Evolutionary conservation across 2,888 invertebrate species (phyloP).

Genomic region (Nebria salina): DNA sequence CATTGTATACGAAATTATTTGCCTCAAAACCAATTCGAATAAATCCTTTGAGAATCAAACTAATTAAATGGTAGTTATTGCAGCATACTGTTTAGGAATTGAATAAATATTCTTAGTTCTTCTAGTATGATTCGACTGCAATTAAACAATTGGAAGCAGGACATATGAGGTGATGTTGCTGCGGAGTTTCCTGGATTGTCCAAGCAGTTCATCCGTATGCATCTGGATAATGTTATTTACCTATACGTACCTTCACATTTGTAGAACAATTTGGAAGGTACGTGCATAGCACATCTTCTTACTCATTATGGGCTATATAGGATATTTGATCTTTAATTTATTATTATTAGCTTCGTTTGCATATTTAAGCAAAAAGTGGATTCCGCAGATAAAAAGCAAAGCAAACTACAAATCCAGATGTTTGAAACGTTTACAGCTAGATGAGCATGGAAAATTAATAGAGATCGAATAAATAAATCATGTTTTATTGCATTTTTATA

Average conservation of each 20-base stretch:
- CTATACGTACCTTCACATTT: too few species aligned
- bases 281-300: too few species aligned
- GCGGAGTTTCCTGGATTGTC: too few species aligned
- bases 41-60: not conserved
- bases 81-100: too few species aligned
- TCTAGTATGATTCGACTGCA: not conserved
- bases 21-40: not conserved
- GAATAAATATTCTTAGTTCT: not conserved
- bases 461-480: constrained; percentile 26
- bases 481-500: constrained; percentile 26
- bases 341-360: too few species aligned
- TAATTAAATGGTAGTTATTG: constrained; percentile 17
- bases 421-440: not conserved
- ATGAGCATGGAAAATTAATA: constrained; percentile 20
- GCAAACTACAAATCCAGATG: not conserved
- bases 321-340: too few species aligned
- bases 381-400: too few species aligned
- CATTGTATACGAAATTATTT: constrained; percentile 32
- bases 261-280: too few species aligned
- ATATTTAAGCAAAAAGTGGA: too few species aligned
- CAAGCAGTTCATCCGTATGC: too few species aligned
- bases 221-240: too few species aligned
- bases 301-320: too few species aligned
- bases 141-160: constrained; percentile 15
- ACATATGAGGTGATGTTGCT: constrained; percentile 19